Evolutionary conservation across 1,140 invertebrate genomes (phyloP), one percentile per base, ranked within the genome.

Genomic region (Pygmarrhopalites habei): DNA sequence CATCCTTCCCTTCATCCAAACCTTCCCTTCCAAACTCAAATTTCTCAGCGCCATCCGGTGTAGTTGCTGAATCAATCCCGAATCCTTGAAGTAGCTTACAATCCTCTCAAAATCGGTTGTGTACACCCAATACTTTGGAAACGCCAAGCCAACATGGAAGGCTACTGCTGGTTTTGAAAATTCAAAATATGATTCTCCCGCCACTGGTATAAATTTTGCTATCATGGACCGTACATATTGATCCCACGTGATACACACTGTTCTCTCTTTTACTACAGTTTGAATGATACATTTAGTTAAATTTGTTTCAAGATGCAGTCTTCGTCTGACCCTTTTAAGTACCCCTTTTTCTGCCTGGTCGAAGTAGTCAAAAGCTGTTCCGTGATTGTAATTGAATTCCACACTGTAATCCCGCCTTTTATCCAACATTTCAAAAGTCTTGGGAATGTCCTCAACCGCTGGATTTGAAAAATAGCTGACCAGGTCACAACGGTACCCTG

Each of bases 401-500:
- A 52, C 25, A 28, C 28, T 52, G 28, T 52, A 52, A 2, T 52
- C 49, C 10, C 12, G 4, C 23, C 49, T 14, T n/a, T 52, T 4
- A 28, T 52, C 49, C 49, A 52, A 26, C 25, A 7, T 25, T 5
- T 52, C 25, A n/a, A 52, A 52, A 52, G 25, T 26, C 49, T n/a
- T 5, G 14, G 49, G 49, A n/a, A 52, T 52, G 4, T 28, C 25
- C 14, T 52, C 49, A 14, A 10, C 10, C 5, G 25, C 14, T 2
- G 49, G 49, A n/a, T 28, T 10, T 2, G 49, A 25, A 25, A 52
- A 28, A 14, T 28, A 26, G 28, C 14, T 26, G 25, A 52, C 25
- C 14, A 52, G 15, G 25, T 52, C 49, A 17, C 21, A 7, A 2
- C 49, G 49, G 41, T 68, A 68, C 1, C 32, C 52, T 19, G 60